A percentile compares a stretch with the other conserved stretches of the same genome.
Conservation (phyloP, 2,113 vertebrate species). For the Bucco capensis region DNA sequence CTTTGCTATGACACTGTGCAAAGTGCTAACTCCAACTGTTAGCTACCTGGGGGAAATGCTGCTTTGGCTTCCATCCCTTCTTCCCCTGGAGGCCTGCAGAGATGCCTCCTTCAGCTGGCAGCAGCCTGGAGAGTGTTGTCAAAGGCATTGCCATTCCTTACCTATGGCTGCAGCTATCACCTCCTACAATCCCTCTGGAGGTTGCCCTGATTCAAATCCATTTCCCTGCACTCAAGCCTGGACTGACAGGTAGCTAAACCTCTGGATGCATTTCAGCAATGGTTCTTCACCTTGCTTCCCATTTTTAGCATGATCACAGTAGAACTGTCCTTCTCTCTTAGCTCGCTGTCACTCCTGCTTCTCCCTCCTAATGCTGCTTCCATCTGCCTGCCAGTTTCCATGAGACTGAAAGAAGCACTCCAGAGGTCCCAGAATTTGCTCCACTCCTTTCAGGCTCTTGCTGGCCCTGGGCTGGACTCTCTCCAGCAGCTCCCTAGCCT, state of each 20-base stretch:
- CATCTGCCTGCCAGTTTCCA: slow-evolving; percentile 7
- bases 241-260: not conserved
- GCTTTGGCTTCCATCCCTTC: not conserved
- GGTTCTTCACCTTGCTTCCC: not conserved
- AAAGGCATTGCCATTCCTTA: not conserved
- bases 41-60: not conserved
- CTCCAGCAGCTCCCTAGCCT: no score
- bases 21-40: not conserved
- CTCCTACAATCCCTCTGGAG: not conserved
- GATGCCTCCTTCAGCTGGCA: not conserved
- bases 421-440: not conserved
- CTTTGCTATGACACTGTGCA: not conserved
- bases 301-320: not conserved
- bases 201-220: not conserved
- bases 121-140: not conserved
- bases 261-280: not conserved
- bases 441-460: no score
- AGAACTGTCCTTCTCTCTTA: not conserved
- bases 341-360: not conserved
- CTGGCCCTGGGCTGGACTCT: no score
- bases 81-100: not conserved
- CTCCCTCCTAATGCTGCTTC: not conserved
- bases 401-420: not conserved
- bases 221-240: not conserved
- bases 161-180: not conserved